Evolutionary conservation across 2,113 vertebrate genomes (phyloP).

Genomic region (Anser cygnoides): DNA sequence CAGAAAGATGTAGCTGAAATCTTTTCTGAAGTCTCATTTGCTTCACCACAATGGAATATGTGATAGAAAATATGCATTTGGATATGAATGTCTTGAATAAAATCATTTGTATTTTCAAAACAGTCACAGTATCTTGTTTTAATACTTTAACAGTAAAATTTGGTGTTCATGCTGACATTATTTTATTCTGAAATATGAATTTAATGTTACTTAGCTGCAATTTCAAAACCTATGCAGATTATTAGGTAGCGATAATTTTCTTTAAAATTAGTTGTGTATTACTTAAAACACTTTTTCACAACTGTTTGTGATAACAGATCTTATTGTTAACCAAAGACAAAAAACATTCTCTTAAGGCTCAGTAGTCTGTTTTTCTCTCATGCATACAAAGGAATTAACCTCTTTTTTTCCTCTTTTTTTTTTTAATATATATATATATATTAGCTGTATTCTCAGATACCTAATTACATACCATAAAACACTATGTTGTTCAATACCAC

Average conservation of each 20-base stretch:
- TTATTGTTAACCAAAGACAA: background rate
- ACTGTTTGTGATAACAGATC: background rate
- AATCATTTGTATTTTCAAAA: background rate
- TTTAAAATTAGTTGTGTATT: background rate
- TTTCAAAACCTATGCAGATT: background rate
- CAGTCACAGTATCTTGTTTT: rapidly evolving
- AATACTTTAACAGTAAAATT: background rate
- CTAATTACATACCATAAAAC: rapidly evolving
- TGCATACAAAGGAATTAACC: background rate
- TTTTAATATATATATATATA: too few relatives aligned
- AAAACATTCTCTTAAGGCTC: background rate
- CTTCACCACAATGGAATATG: background rate
- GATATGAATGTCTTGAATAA: too few relatives aligned
- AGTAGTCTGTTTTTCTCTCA: background rate
- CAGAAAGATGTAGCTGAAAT: background rate
- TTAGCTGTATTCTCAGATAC: background rate
- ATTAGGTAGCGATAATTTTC: background rate
- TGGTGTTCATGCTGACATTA: rapidly evolving
- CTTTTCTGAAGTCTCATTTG: rapidly evolving
- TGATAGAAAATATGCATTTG: background rate
- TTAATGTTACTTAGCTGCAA: rapidly evolving
- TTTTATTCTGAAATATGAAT: background rate
- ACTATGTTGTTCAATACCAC: background rate
- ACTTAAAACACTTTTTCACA: background rate
- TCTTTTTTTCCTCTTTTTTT: background rate